phyloP scores from a whole-genome alignment of 2,113 vertebrate species.

The Sander vitreus region DNA sequence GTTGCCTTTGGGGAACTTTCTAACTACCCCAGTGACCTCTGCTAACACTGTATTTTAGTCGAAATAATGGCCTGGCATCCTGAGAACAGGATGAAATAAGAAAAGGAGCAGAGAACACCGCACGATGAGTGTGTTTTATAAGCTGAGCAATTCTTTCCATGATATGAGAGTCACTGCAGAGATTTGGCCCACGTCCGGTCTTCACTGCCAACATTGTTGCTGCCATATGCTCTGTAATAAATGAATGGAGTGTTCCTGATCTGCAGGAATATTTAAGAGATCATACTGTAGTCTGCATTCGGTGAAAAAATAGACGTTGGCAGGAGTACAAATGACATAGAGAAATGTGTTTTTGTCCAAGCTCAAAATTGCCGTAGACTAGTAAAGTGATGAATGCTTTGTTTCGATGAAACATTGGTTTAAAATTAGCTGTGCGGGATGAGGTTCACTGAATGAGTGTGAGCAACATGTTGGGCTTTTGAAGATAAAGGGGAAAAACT shows the following conservation, averaged over 20 bases:
- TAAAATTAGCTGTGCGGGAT: neutral
- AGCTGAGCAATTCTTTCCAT: neutral
- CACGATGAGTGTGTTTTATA: neutral
- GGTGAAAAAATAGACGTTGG: neutral
- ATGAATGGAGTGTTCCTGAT: neutral
- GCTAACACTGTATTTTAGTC: neutral
- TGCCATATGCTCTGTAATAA: constrained; percentile 5
- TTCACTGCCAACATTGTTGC: neutral
- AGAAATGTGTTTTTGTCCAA: neutral
- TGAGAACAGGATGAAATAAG: neutral
- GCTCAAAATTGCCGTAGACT: neutral
- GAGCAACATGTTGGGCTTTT: neutral
- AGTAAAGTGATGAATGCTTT: neutral
- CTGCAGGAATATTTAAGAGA: neutral
- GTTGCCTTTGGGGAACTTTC: constrained; percentile 28
- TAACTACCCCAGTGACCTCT: constrained; percentile 10
- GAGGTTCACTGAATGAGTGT: neutral
- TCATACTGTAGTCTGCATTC: neutral
- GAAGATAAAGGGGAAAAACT: neutral
- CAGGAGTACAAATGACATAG: neutral
- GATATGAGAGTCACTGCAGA: neutral
- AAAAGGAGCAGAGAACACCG: neutral
- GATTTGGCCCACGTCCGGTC: neutral
- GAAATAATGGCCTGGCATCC: neutral
- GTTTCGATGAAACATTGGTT: neutral